Evolutionary conservation across 2,888 invertebrate genomes (phyloP).

Genomic region (Apeira syringaria): DNA sequence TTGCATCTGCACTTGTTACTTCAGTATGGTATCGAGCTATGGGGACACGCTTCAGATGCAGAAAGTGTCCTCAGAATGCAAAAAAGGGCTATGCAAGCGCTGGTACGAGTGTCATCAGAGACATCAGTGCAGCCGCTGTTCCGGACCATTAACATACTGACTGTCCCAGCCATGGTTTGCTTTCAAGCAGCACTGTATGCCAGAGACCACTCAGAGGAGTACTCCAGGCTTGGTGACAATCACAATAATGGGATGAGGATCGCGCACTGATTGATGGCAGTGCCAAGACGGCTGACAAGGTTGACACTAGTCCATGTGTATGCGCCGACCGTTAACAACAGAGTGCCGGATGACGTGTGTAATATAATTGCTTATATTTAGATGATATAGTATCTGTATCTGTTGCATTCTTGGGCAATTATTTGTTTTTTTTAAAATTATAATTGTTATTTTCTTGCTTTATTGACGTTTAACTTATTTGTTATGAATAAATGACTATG

Average conservation of each 20-base stretch:
- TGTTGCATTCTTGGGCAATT: no score
- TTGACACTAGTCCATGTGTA: neutral
- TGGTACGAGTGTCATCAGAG: neutral
- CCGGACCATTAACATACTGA: neutral
- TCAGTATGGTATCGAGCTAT: neutral
- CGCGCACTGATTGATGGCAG: neutral
- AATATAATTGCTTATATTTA: no score
- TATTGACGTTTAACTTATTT: no score
- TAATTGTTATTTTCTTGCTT: no score
- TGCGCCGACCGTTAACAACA: neutral
- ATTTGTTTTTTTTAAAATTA: no score
- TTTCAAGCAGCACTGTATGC: neutral
- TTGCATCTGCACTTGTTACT: neutral
- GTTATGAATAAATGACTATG: no score
- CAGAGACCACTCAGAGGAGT: neutral
- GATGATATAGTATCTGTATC: no score
- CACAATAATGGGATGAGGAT: neutral
- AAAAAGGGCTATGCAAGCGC: neutral
- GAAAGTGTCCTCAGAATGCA: neutral
- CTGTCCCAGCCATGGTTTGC: neutral
- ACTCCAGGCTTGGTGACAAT: neutral
- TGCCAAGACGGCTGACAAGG: neutral
- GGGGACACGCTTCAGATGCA: neutral
- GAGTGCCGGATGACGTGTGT: neutral
- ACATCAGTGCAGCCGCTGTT: neutral